Conservation (phyloP, 1,140 invertebrate species). For the Lycorma delicatula region DNA sequence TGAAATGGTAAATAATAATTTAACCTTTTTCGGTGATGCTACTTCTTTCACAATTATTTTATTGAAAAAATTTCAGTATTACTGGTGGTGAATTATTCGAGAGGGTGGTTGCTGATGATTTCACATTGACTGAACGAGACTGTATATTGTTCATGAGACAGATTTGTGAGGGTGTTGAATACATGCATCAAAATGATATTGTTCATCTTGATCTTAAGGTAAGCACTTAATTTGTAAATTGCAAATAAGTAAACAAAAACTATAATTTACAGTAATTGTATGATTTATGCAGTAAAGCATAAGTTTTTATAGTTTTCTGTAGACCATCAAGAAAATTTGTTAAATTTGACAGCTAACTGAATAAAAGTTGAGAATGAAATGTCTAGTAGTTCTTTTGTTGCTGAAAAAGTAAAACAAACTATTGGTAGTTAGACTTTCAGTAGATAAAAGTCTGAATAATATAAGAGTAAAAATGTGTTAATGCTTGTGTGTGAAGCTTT, state of each 20-base stretch:
- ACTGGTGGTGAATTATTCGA: constrained; percentile 89
- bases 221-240: constrained; percentile 14
- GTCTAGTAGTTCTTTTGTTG: no score
- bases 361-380: no score
- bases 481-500: no score
- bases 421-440: no score
- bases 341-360: no score
- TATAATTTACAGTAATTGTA: no score
- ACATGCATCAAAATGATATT: constrained; percentile 77
- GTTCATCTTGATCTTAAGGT: constrained; percentile 86
- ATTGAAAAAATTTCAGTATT: constrained; percentile 59
- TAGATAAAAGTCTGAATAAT: no score
- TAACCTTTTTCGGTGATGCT: not conserved
- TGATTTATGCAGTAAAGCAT: no score
- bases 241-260: not conserved
- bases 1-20: not conserved
- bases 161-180: constrained; percentile 82
- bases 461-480: no score
- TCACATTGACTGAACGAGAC: constrained; percentile 82
- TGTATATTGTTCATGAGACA: constrained; percentile 86
- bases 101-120: constrained; percentile 83
- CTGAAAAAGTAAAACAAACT: no score
- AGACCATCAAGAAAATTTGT: no score
- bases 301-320: no score
- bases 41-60: not conserved